Evolutionary conservation across 2,888 invertebrate species (phyloP).

Genomic region (Melanostoma mellinum): DNA sequence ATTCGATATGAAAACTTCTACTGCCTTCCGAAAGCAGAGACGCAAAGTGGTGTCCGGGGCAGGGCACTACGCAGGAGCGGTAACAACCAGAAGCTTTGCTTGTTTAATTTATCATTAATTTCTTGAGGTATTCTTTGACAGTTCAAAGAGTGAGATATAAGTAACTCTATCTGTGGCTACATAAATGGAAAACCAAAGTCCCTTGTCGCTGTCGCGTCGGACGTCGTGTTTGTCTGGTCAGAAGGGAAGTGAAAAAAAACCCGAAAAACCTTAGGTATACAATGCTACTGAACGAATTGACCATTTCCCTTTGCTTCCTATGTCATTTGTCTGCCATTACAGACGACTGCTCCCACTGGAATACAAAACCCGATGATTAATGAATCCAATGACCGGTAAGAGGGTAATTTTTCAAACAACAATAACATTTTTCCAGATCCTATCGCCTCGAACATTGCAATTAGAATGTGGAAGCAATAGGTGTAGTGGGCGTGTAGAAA

Average conservation of each 20-base stretch:
- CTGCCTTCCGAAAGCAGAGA: slow-evolving; percentile 15
- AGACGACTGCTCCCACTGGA: slow-evolving; percentile 30
- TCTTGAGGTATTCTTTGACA: slow-evolving; percentile 60
- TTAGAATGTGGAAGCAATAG: slow-evolving; percentile 30
- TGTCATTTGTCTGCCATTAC: slow-evolving; percentile 60
- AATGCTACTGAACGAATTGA: slow-evolving; percentile 59
- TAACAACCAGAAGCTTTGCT: slow-evolving; percentile 49
- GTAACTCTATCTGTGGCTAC: not conserved
- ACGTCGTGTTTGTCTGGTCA: slow-evolving; percentile 17
- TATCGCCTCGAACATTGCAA: slow-evolving; percentile 33
- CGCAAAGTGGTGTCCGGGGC: not conserved
- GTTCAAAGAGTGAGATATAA: slow-evolving; percentile 54
- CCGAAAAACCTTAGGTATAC: slow-evolving; percentile 52
- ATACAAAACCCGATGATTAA: slow-evolving; percentile 55
- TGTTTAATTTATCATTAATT: slow-evolving; percentile 70
- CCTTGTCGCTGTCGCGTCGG: slow-evolving; percentile 1
- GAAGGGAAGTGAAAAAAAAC: slow-evolving; percentile 56
- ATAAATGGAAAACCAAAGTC: slow-evolving; percentile 17
- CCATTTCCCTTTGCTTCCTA: slow-evolving; percentile 53
- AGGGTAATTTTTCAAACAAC: slow-evolving; percentile 50
- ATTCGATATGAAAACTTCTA: slow-evolving; percentile 50
- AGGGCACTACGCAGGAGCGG: slow-evolving; percentile 9
- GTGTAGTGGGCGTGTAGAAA: slow-evolving; percentile 48
- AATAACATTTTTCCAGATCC: slow-evolving; percentile 30
- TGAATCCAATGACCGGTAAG: slow-evolving; percentile 56